Conservation (phyloP, 2,797 vertebrate species). For the Spondyliosoma cantharus region DNA sequence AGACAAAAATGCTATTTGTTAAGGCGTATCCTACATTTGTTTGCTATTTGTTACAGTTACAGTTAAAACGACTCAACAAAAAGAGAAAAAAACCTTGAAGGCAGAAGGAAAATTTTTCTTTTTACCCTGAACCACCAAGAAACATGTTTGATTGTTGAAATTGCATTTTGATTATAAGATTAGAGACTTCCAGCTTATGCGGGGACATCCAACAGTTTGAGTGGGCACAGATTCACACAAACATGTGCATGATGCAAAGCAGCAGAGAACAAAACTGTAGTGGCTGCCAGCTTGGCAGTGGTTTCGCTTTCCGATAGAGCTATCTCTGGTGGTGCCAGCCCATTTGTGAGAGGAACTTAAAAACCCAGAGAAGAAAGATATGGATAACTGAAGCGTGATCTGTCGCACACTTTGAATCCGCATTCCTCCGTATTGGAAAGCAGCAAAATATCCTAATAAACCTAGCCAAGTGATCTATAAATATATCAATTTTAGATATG, state of each 20-base stretch:
- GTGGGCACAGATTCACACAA: constrained; percentile 74
- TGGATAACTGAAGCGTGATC: constrained; percentile 40
- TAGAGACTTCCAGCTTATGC: constrained; percentile 47
- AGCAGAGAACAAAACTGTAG: constrained; percentile 71
- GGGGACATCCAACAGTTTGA: constrained; percentile 62
- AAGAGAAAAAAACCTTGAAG: constrained; percentile 21
- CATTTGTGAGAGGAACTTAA: constrained; percentile 67
- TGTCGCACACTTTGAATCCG: constrained; percentile 36
- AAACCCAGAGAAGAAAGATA: constrained; percentile 35
- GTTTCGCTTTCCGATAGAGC: constrained; percentile 65
- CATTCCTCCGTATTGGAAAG: constrained; percentile 5
- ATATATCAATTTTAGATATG: not conserved
- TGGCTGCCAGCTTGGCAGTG: constrained; percentile 76
- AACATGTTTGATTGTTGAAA: constrained; percentile 46
- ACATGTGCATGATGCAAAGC: constrained; percentile 73
- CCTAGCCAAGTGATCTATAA: not conserved
- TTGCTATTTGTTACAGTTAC: constrained; percentile 60
- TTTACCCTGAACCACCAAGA: constrained; percentile 2
- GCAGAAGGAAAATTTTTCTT: constrained; percentile 19
- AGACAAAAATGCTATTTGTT: constrained; percentile 72
- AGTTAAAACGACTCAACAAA: constrained; percentile 47
- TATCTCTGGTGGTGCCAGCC: constrained; percentile 67
- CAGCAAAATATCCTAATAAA: constrained; percentile 7
- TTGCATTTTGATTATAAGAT: constrained; percentile 63
- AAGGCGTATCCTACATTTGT: constrained; percentile 66